Evolutionary conservation across 2,113 vertebrate genomes (phyloP).

Genomic region (Hemibagrus wyckioides): DNA sequence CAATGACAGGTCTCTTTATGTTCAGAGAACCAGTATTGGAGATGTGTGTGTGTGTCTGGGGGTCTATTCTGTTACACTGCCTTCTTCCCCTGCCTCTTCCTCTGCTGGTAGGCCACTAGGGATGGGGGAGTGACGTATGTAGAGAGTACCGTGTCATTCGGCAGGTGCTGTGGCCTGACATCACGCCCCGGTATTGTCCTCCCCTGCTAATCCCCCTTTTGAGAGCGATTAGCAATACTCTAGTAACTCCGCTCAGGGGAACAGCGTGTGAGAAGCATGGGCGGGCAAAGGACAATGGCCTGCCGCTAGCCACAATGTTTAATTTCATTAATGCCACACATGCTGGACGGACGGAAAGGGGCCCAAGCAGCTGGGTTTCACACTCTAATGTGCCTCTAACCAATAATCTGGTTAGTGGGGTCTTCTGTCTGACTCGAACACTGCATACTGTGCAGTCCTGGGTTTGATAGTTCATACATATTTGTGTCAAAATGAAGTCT

Average conservation of each 20-base stretch:
- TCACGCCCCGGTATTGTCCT: conserved; percentile 65
- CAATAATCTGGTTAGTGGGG: conserved; percentile 53
- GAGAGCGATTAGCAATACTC: conserved; percentile 74
- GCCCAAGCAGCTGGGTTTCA: conserved; percentile 52
- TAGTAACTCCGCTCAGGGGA: conserved; percentile 58
- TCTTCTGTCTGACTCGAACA: conserved; percentile 44
- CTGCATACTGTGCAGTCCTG: background rate
- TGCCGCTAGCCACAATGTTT: conserved; percentile 70
- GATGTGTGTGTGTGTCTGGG: background rate
- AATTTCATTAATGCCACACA: conserved; percentile 72
- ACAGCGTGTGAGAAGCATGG: conserved; percentile 51
- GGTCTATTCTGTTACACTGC: background rate
- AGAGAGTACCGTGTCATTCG: conserved; percentile 37
- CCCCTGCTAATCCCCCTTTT: conserved; percentile 71
- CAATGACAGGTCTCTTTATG: conserved; percentile 2
- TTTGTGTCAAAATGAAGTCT: background rate
- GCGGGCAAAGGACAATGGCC: conserved; percentile 71
- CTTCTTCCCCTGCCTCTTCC: background rate
- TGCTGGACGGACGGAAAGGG: conserved; percentile 47
- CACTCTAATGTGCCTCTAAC: conserved; percentile 37
- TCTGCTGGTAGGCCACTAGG: conserved; percentile 7
- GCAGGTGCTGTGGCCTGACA: conserved; percentile 73
- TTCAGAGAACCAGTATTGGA: background rate
- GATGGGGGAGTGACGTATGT: background rate
- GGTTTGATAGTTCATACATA: background rate